Percentiles rank a stretch among this genome's conserved stretches.
Evolutionary conservation across 2,888 invertebrate genomes (phyloP).

Genomic region (Tuta absoluta): DNA sequence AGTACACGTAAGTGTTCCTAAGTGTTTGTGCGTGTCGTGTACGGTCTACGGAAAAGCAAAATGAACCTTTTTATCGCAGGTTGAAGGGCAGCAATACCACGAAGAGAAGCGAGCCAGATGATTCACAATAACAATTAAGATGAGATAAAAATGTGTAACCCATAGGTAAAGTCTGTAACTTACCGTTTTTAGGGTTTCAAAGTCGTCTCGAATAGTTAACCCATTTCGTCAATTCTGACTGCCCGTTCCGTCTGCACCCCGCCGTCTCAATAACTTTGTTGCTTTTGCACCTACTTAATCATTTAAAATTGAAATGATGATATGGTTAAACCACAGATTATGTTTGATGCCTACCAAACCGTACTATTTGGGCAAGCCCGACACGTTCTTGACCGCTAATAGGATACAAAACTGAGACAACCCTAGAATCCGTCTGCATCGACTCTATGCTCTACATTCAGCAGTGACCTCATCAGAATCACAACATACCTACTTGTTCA

Average conservation of each 20-base stretch:
- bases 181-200: no score
- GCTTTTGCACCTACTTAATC: no score
- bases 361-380: no score
- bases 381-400: neutral
- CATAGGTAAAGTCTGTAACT: neutral
- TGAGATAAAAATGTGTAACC: conserved; percentile 43
- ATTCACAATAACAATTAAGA: conserved; percentile 34
- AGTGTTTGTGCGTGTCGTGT: neutral
- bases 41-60: neutral
- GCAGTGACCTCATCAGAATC: conserved; percentile 45
- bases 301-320: no score
- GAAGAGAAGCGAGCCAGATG: conserved; percentile 33
- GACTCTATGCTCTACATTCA: conserved; percentile 43
- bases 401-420: neutral
- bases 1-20: neutral
- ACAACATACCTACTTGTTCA: neutral
- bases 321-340: no score
- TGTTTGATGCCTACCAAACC: no score
- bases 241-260: no score
- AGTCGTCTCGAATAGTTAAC: no score
- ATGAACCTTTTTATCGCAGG: conserved; percentile 41
- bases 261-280: no score
- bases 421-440: neutral
- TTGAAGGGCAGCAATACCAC: conserved; percentile 44
- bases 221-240: no score